These are phyloP conservation scores for Frieseomelitta varia DNA, from an alignment of 1,140 invertebrate species.

Conservation along the genomic window DNA sequence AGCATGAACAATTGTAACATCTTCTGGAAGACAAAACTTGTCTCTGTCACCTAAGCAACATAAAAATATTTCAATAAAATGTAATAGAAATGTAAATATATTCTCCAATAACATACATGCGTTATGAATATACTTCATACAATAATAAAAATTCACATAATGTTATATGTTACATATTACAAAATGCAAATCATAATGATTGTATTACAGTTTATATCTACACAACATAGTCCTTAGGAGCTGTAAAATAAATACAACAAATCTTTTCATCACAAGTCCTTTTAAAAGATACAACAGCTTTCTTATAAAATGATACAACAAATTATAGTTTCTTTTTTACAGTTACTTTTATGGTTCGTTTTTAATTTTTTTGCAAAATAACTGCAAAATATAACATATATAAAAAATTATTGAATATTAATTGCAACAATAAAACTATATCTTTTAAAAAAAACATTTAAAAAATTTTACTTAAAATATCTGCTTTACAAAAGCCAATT, in stretches of 20 bases:
- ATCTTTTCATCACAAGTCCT: neutral
- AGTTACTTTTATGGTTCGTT: neutral
- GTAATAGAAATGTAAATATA: neutral
- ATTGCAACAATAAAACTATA: neutral
- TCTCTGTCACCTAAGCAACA: conserved; percentile 90
- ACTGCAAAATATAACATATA: neutral
- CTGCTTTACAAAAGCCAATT: neutral
- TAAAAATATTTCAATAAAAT: conserved; percentile 46
- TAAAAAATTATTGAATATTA: neutral
- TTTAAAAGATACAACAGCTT: neutral
- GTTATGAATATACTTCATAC: conserved; percentile 14
- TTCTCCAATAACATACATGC: conserved; percentile 44
- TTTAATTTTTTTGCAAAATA: neutral
- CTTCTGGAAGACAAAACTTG: conserved; percentile 91
- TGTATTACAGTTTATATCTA: conserved; percentile 8
- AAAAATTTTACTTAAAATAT: neutral
- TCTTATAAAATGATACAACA: neutral
- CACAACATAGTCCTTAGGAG: neutral
- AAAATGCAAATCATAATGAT: conserved; percentile 17
- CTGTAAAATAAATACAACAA: neutral
- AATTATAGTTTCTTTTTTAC: neutral
- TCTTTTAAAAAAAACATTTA: neutral
- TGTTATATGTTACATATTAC: neutral
- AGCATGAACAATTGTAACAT: conserved; percentile 94
- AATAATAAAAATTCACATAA: conserved; percentile 8